Conservation (phyloP, 1,140 invertebrate species). For the Drosophila kanapiae region DNA sequence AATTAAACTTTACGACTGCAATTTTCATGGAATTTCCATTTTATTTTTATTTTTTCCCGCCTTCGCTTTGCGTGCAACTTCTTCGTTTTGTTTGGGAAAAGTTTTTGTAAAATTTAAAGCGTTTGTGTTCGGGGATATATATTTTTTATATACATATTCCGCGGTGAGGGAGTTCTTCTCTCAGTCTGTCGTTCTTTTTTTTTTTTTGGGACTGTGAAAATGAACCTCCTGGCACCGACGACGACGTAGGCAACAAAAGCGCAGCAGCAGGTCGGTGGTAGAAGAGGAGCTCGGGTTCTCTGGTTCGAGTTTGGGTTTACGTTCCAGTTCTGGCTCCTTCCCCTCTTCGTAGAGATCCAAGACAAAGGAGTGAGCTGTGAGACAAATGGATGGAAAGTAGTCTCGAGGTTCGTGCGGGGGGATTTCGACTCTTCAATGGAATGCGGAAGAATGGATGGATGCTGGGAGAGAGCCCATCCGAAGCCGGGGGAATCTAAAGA, state of each 20-base stretch:
- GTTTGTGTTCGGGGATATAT: conserved; percentile 37
- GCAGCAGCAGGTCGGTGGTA: background rate
- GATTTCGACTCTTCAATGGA: conserved; percentile 5
- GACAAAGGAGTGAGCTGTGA: conserved; percentile 21
- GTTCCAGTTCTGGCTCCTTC: background rate
- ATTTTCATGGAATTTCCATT: conserved; percentile 53
- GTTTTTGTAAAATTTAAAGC: conserved; percentile 58
- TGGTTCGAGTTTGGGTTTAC: background rate
- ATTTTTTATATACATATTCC: conserved; percentile 15
- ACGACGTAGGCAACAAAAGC: conserved; percentile 6
- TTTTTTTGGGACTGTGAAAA: conserved; percentile 3
- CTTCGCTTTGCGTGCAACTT: conserved; percentile 22
- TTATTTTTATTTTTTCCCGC: conserved; percentile 27
- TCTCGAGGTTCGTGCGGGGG: background rate
- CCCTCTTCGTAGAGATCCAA: background rate
- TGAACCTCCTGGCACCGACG: background rate
- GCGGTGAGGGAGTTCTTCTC: conserved; percentile 3
- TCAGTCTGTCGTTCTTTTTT: too few relatives aligned
- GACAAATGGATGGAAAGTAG: conserved; percentile 3
- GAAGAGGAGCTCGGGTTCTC: too few relatives aligned
- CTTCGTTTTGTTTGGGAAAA: conserved; percentile 30
- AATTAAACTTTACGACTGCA: conserved; percentile 79
- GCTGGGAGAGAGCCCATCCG: conserved; percentile 3
- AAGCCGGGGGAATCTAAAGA: conserved; percentile 2
- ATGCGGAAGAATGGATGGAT: conserved; percentile 3